Base-by-base conservation (phyloP, 30 jellyfish, hydroid and myxozoan species). In the Cassiopea andromeda region DNA sequence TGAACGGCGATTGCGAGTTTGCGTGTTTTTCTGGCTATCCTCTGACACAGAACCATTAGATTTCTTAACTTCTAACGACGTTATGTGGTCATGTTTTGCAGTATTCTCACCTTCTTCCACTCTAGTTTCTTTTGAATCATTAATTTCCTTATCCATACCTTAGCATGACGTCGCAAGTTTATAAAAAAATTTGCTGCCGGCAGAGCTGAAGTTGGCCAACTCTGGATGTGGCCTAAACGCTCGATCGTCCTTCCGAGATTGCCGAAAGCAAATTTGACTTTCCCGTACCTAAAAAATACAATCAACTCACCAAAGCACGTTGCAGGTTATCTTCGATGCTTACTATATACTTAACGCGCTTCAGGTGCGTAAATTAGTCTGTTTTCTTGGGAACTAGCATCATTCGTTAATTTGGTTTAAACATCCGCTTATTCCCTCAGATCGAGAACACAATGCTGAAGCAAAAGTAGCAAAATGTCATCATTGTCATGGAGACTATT, bases 1-100 rank as follows among this genome's bases (percentile, higher is more conserved):
- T 59, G 58, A 78, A 17, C 78, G 60, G 16, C 61, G 67, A 75
- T 75, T 50, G 68, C 47, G 83, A 18, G 83, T 75, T 70, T 58
- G 75, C 50, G 73, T 64, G 73, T 7, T 14, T 27, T 14, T 64
- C 73, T 64, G 27, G 73, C 49, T 57, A 48, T 57, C 80, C 15
- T 80, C 75, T 8, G 79, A 44, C 58, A 80, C 80, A 43, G 88
- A 61, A 60, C 88, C 88, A 60, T 80, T 80, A 2, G 88, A 12
- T 74, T 80, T 80, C 46, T 46, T 80, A 1, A 54, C 74, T 58
- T 80, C 88, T 7, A 48, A 57, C n/a, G 88, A 44, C 7, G 88
- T 80, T 80, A 80, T 60, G 60, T 80, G 88, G 43, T 48, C 69
- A 49, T 80, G 58, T 19, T 78, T 18, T 3, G 60, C 88, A 60